Conservation (phyloP, 2,797 vertebrate species). For the Urocyon cinereoargenteus region DNA sequence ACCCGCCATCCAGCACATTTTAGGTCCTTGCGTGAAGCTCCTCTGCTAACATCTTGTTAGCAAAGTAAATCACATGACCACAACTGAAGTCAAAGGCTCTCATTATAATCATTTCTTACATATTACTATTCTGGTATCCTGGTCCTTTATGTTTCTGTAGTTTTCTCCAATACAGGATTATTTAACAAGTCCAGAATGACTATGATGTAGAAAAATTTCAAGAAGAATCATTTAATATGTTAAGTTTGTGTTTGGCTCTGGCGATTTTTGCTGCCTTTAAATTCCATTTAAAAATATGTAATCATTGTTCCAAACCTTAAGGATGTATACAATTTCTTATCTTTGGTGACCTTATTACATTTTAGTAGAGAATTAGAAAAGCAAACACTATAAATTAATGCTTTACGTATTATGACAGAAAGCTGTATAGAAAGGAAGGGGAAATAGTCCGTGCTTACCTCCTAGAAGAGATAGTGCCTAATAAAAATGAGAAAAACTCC, state of each 20-base stretch:
- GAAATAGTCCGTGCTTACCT: neutral
- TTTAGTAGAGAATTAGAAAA: neutral
- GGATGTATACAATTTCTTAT: neutral
- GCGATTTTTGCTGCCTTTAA: neutral
- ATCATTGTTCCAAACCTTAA: neutral
- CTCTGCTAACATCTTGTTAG: neutral
- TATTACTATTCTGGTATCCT: neutral
- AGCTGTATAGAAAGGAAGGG: neutral
- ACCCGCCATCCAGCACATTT: neutral
- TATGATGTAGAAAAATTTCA: constrained; percentile 12
- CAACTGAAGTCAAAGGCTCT: neutral
- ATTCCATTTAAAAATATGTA: neutral
- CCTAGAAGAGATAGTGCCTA: neutral
- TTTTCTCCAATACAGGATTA: neutral
- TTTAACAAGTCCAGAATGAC: neutral
- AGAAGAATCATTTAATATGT: neutral
- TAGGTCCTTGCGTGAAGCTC: neutral
- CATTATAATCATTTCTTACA: neutral
- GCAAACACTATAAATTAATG: neutral
- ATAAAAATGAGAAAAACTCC: neutral
- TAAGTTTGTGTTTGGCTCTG: neutral
- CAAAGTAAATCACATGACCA: neutral
- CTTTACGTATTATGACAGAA: neutral
- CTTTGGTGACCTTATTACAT: neutral
- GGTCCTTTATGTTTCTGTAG: neutral